phyloP scores from a whole-genome alignment of 2,888 invertebrate genomes.

The Pyrrhia umbra region DNA sequence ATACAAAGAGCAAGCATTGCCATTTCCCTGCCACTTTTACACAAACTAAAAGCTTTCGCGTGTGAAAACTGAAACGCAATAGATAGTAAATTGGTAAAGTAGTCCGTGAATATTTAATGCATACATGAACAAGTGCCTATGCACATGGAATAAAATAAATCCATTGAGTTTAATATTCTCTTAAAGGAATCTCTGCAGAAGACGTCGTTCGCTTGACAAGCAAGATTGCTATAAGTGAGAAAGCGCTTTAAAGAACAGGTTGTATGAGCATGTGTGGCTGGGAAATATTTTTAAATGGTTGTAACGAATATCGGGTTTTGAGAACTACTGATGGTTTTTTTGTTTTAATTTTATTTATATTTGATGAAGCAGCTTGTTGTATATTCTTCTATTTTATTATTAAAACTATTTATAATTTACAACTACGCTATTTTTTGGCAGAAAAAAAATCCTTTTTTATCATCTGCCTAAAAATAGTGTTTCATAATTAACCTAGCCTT shows the following conservation, averaged over 20 bases:
- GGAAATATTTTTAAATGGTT: neutral
- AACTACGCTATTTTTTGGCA: no score
- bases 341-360: neutral
- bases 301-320: no score
- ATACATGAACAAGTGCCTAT: constrained; percentile 8
- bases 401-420: no score
- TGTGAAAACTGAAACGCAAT: neutral
- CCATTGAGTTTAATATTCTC: constrained; percentile 33
- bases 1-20: neutral
- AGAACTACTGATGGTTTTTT: neutral
- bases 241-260: constrained; percentile 15
- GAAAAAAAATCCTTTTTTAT: no score
- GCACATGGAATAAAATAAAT: constrained; percentile 16
- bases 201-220: constrained; percentile 27
- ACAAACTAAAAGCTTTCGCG: constrained; percentile 14
- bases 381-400: neutral
- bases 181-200: constrained; percentile 31
- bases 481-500: no score
- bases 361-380: neutral
- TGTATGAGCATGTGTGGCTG: neutral
- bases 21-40: neutral
- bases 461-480: no score
- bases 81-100: neutral
- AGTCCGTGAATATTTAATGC: constrained; percentile 21
- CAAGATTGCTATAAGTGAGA: constrained; percentile 31